Evolutionary conservation across 2,797 vertebrate genomes (phyloP).

Genomic region (Rallus crepitans): DNA sequence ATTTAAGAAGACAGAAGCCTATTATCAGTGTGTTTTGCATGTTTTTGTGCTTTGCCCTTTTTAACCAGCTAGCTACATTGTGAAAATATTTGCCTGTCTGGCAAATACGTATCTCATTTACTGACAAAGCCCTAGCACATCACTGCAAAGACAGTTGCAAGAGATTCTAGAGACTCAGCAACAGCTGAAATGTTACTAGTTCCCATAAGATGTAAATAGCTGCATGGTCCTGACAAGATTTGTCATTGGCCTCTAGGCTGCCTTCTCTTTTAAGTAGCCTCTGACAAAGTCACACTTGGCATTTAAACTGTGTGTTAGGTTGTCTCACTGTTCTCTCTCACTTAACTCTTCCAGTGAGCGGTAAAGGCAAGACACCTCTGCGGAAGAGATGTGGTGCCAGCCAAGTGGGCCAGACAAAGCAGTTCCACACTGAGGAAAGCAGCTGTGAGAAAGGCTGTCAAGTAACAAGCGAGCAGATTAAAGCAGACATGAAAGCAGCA

Average conservation of each 20-base stretch:
- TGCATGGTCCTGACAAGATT: neutral
- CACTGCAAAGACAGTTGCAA: neutral
- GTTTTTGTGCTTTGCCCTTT: neutral
- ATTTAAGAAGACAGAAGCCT: neutral
- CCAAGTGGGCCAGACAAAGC: slow-evolving; percentile 78
- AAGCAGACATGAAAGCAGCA: slow-evolving; percentile 98
- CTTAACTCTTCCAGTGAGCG: slow-evolving; percentile 78
- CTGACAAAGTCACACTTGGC: neutral
- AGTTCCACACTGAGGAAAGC: slow-evolving; percentile 78
- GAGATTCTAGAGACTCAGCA: neutral
- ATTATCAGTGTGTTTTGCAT: neutral
- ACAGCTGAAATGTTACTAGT: neutral
- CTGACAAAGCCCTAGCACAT: neutral
- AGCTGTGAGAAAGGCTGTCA: slow-evolving; percentile 98
- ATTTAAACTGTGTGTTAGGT: slow-evolving; percentile 26
- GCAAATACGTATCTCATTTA: neutral
- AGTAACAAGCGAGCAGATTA: slow-evolving; percentile 98
- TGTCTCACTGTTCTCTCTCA: slow-evolving; percentile 32
- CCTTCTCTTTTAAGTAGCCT: neutral
- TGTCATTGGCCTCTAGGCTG: neutral
- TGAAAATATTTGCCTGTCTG: neutral
- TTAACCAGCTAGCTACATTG: neutral
- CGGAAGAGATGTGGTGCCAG: slow-evolving; percentile 81
- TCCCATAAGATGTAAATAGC: neutral
- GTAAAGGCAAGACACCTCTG: slow-evolving; percentile 97